phyloP scores from a whole-genome alignment of 1,140 invertebrate genomes.

The Vollenhovia emeryi region DNA sequence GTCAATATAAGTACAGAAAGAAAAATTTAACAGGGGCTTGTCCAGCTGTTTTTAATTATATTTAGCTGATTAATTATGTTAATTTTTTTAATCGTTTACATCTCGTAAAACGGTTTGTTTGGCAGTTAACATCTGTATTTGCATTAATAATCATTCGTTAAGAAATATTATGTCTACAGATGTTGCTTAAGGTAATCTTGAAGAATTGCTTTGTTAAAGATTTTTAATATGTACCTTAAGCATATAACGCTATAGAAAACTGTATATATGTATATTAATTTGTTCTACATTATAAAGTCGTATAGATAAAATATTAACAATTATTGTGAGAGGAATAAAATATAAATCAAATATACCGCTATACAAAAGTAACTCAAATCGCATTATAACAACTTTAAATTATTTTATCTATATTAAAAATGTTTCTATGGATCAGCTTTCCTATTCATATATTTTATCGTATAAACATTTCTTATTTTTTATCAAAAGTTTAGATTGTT shows the following conservation, averaged over 20 bases:
- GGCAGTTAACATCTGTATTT: constrained; percentile 13
- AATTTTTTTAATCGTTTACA: background rate
- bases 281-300: too few species aligned
- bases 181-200: background rate
- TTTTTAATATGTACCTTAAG: background rate
- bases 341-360: too few species aligned
- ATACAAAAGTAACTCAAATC: too few species aligned
- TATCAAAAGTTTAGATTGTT: too few species aligned
- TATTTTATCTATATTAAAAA: too few species aligned
- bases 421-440: too few species aligned
- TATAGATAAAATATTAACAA: too few species aligned
- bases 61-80: background rate
- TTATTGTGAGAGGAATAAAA: too few species aligned
- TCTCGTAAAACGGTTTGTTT: background rate
- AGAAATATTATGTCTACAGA: background rate
- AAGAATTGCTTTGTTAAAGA: background rate
- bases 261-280: background rate
- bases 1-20: background rate
- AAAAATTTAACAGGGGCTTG: background rate
- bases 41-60: background rate
- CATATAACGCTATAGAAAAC: background rate
- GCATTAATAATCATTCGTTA: background rate
- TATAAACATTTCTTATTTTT: too few species aligned
- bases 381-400: too few species aligned
- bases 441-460: too few species aligned